Evolutionary conservation across 1,140 invertebrate genomes (phyloP).

Genomic region (Zaprionus africanus): DNA sequence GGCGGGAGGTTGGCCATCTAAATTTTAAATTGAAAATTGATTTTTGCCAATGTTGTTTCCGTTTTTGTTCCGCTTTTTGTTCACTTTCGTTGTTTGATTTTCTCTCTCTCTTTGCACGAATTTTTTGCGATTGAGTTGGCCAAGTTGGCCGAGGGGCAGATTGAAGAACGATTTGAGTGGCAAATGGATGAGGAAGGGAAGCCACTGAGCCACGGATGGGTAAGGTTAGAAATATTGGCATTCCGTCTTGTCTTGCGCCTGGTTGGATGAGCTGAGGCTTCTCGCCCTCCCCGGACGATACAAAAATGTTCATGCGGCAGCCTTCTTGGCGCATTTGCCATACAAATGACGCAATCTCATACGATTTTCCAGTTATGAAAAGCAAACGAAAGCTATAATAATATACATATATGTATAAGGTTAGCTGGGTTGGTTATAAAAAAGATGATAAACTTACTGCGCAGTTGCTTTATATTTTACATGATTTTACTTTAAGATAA

Average conservation of each 20-base stretch:
- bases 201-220: neutral
- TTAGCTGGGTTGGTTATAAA: neutral
- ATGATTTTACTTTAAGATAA: neutral
- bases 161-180: conserved; percentile 46
- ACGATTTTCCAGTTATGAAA: conserved; percentile 1
- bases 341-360: conserved; percentile 7
- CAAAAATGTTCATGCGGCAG: neutral
- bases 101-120: conserved; percentile 41
- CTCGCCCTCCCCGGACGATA: neutral
- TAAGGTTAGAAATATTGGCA: neutral
- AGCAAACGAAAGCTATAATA: conserved; percentile 2
- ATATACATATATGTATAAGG: neutral
- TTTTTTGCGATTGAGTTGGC: conserved; percentile 63
- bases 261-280: conserved; percentile 48
- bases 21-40: conserved; percentile 82
- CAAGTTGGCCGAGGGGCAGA: conserved; percentile 47
- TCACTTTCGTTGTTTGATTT: conserved; percentile 60
- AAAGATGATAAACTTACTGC: conserved; percentile 2
- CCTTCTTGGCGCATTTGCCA: neutral
- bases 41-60: conserved; percentile 65
- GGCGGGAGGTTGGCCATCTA: conserved; percentile 52
- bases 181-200: neutral
- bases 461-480: conserved; percentile 1
- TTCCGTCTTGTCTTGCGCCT: conserved; percentile 39
- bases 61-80: conserved; percentile 15